Conservation (phyloP, 2,797 vertebrate genomes). For the Caiman crocodilus region DNA sequence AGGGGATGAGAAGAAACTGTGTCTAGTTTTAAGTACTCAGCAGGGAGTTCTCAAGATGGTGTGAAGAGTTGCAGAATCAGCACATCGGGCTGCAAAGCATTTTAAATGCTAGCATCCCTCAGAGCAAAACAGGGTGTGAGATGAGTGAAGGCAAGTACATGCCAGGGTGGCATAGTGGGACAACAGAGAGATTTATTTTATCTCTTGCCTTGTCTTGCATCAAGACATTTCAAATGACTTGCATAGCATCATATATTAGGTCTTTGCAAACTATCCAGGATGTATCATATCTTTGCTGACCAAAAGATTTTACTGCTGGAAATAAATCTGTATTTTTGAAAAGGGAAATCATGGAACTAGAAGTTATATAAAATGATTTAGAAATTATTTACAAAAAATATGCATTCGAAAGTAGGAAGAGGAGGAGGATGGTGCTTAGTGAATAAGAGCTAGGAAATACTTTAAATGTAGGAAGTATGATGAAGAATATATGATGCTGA, state of each 20-base stretch:
- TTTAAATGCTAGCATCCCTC: not conserved
- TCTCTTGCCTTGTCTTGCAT: not conserved
- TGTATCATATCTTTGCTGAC: not conserved
- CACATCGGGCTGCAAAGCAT: rapidly evolving
- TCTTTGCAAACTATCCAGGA: not conserved
- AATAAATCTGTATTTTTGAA: not conserved
- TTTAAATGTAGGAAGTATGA: not conserved
- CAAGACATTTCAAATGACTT: not conserved
- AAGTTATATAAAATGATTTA: not conserved
- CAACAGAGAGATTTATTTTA: not conserved
- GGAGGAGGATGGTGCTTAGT: not conserved
- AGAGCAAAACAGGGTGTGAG: not conserved
- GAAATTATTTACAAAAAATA: not conserved
- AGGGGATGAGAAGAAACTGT: not conserved
- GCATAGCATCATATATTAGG: not conserved
- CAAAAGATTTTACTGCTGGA: not conserved
- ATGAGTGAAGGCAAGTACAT: not conserved
- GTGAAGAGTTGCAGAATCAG: not conserved
- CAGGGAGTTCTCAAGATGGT: too few relatives aligned
- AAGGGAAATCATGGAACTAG: not conserved
- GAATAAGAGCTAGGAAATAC: not conserved
- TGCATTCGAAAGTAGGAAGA: not conserved
- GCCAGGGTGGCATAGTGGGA: not conserved
- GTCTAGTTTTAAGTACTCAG: not conserved
- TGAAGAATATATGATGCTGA: not conserved